Conservation (phyloP, 2,113 vertebrate species). For the Ceuthmochares aereus region DNA sequence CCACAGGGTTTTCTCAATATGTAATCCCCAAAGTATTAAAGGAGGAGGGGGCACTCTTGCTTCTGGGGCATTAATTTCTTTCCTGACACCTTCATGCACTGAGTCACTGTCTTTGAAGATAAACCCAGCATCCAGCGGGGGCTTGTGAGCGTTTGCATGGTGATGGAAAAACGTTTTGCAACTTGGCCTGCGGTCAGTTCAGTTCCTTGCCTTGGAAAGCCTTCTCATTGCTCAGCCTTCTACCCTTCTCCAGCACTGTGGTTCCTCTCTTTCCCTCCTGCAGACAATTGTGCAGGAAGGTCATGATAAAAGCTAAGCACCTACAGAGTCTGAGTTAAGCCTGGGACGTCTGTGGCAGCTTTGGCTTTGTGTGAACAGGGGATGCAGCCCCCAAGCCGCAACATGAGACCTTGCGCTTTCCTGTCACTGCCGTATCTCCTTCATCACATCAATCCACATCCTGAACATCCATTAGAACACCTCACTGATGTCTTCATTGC, state of each 20-base stretch:
- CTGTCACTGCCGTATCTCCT: not conserved
- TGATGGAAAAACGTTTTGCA: not conserved
- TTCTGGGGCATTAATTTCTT: not conserved
- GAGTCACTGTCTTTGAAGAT: not conserved
- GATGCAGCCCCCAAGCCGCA: not conserved
- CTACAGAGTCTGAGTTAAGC: not conserved
- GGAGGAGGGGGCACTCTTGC: not conserved
- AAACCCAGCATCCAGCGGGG: not conserved
- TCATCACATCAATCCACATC: not conserved
- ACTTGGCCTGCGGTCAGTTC: not conserved
- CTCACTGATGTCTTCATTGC: constrained; percentile 20
- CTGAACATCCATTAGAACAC: not conserved
- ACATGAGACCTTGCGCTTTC: not conserved
- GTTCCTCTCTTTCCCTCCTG: not conserved
- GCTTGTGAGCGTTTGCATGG: not conserved
- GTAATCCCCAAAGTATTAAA: not conserved
- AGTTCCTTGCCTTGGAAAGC: not conserved
- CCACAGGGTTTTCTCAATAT: not conserved
- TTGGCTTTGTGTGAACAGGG: not conserved
- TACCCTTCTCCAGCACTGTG: not conserved
- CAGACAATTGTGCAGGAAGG: not conserved
- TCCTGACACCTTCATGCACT: not conserved
- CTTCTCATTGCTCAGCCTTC: not conserved
- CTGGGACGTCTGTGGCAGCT: not conserved
- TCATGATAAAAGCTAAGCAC: not conserved